phyloP scores from a whole-genome alignment of 1,140 invertebrate species.

The Oryctes rhinoceros region DNA sequence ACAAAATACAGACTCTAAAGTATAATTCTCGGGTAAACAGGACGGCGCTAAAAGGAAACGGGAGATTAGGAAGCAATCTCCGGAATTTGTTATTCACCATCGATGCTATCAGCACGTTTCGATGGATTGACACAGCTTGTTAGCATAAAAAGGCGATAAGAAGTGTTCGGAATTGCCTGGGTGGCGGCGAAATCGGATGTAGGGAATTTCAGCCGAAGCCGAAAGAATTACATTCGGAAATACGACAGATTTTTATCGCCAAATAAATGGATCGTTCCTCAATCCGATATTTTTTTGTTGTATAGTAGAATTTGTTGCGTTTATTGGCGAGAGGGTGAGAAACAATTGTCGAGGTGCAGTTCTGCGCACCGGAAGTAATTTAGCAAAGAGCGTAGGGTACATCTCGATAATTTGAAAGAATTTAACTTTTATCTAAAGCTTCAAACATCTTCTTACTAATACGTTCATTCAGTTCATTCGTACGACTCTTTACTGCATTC shows the following conservation, averaged over 20 bases:
- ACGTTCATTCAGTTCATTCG: too few relatives aligned
- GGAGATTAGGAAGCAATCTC: neutral
- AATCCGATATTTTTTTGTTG: too few relatives aligned
- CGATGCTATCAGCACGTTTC: neutral
- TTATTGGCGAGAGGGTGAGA: too few relatives aligned
- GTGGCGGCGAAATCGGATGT: neutral
- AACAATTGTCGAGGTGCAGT: too few relatives aligned
- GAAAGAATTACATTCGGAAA: neutral
- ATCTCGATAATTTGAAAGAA: too few relatives aligned
- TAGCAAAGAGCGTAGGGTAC: too few relatives aligned
- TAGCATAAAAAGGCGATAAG: constrained; percentile 14
- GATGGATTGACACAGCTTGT: constrained; percentile 9
- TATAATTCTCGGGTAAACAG: neutral
- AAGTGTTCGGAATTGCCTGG: constrained; percentile 1
- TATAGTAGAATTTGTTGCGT: too few relatives aligned
- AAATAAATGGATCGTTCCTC: constrained; percentile 3
- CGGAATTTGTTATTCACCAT: neutral
- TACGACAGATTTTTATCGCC: neutral
- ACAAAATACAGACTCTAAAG: neutral
- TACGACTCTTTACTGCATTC: too few relatives aligned
- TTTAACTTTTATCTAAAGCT: too few relatives aligned
- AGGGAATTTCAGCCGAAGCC: neutral
- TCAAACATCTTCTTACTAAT: too few relatives aligned
- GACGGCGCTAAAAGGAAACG: neutral
- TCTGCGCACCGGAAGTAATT: too few relatives aligned